Base-by-base conservation (phyloP, 1,140 invertebrate genomes). In the Uloborus diversus region DNA sequence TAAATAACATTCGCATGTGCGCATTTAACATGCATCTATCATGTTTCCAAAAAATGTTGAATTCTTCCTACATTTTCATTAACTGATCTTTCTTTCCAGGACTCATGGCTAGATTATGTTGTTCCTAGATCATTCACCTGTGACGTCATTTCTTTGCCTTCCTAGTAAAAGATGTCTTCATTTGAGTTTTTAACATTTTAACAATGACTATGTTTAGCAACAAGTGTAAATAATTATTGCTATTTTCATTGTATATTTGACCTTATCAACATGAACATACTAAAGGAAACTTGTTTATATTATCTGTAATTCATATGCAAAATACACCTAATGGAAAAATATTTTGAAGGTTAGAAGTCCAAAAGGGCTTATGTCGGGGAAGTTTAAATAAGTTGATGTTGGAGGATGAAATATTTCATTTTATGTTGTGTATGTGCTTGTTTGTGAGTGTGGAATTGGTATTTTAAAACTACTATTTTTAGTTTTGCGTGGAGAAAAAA, bases 81-180 rank as follows among this genome's bases (percentile, higher is more conserved):
- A 53, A n/a, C 23, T 20, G 0, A 7, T 4, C 23, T 53, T 14
- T 53, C n/a, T 59, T 69, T 61, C 3, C 32, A 79, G 76, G 35
- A 79, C 35, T 69, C 64, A 25, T 79, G 53, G 53, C 13, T 79
- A 1, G 76, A 79, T 28, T 79, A 69, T n/a, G 65, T 79, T 3
- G 56, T 79, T 25, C 76, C 76, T 35, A 64, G 76, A 9, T 79
- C 76, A 47, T 68, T 68, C 30, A 32, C 14, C 4, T 79, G 76
- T 33, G 30, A 62, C 61, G 65, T 69, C 3, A 69, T 79, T 33
- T 42, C 76, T 23, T 49, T 68, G 20, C 51, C 73, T 1, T 59
- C 28, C 23, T 59, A 30, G 17, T 3, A 56, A 9, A 17, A 47
- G 17, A 47, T 47, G 9, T 47, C 17, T 47, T 47, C 37, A 17